Evolutionary conservation across 53 echinoderm and acorn worm genomes (phyloP), one percentile per base, ranked within the genome.

Genomic region (Paelopatides confundens): DNA sequence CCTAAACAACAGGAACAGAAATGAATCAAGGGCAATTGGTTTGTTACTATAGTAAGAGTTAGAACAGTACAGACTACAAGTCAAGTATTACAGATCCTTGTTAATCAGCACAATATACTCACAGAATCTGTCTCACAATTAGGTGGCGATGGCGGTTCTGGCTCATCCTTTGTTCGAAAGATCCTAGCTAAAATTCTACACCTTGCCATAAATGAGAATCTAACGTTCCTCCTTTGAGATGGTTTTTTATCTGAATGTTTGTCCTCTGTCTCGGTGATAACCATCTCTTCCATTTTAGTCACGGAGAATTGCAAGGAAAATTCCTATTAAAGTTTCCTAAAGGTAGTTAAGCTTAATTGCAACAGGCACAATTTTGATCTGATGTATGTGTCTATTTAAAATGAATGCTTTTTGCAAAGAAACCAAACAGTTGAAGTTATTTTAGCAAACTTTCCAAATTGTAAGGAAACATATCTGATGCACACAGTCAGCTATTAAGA

Each of bases 201-300:
- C 46, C 74, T 74, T 46, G 39, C 38, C 1, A 24, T n/a, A 18
- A 74, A 40, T 40, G 39, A 74, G 5, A 46, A 27, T 14, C 46
- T 39, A 7, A 74, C 17, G n/a, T 11, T 74, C 26, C 74, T 74
- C 15, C 3, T 74, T 23, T 26, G 13, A 74, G 27, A 13, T 39
- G 47, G 23, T 3, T 24, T 74, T 3, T 10, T 74, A 46, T 21
- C 58, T 5, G 24, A 23, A 6, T 74, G 18, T 32, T 71, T 40
- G 21, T 39, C 26, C 18, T 74, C 39, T 11, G 38, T 74, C 46
- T 74, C 74, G 24, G 40, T 74, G 38, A 74, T 28, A 26, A 39
- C 74, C 36, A 74, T 21, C 39, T 74, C 24, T 46, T 74, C 74
- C 74, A 74, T 74, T 39, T 40, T 74, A 6, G 21, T 58, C 58